Evolutionary conservation across 2,113 vertebrate species (phyloP).

Genomic region (Blennius ocellaris): DNA sequence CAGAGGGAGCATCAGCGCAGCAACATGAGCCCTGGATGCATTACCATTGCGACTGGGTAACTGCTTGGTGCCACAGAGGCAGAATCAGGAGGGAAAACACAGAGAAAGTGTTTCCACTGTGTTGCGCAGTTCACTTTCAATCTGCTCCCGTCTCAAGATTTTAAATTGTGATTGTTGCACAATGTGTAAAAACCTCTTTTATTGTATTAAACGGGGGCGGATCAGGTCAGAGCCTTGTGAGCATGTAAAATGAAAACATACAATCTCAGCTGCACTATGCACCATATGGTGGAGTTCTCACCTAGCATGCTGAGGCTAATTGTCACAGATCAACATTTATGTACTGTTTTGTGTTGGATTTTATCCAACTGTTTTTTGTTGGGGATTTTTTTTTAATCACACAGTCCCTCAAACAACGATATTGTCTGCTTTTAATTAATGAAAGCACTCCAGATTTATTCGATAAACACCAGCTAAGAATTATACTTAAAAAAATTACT

Average conservation of each 20-base stretch:
- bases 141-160: conserved; percentile 6
- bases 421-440: conserved; percentile 1
- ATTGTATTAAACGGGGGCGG: not conserved
- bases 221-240: not conserved
- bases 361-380: not conserved
- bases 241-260: conserved; percentile 7
- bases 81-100: conserved; percentile 21
- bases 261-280: conserved; percentile 13
- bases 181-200: not conserved
- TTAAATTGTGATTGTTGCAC: conserved; percentile 2
- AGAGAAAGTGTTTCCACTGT: not conserved
- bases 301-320: conserved; percentile 7
- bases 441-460: not conserved
- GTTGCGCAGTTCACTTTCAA: conserved; percentile 28
- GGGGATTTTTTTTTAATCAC: not conserved
- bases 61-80: conserved; percentile 47
- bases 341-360: not conserved
- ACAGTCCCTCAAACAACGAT: not conserved
- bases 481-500: not conserved
- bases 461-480: not conserved
- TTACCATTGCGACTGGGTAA: conserved; percentile 39
- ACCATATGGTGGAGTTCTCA: conserved; percentile 35
- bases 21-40: conserved; percentile 53
- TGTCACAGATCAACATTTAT: conserved; percentile 14
- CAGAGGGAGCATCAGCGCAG: conserved; percentile 57